phyloP scores from a whole-genome alignment of 1,140 invertebrate species.

The Atta cephalotes region DNA sequence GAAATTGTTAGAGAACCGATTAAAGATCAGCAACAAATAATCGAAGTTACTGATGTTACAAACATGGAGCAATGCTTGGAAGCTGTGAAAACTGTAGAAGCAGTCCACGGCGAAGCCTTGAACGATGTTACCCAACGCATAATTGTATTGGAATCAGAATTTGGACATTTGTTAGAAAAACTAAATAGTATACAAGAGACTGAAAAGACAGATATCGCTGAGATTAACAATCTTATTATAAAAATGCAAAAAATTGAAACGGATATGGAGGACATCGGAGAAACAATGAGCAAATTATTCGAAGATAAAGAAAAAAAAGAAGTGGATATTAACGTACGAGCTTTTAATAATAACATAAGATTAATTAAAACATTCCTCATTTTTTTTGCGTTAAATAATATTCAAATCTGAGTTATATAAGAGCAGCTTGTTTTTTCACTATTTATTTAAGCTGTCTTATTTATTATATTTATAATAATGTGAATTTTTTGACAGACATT shows the following conservation, averaged over 20 bases:
- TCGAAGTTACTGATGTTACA: background rate
- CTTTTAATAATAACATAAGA: constrained; percentile 9
- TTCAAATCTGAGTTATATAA: constrained; percentile 23
- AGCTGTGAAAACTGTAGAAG: constrained; percentile 73
- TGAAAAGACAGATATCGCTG: background rate
- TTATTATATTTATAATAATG: background rate
- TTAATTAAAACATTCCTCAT: constrained; percentile 8
- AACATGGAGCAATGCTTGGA: constrained; percentile 34
- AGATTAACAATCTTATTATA: constrained; percentile 74
- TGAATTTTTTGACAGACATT: constrained; percentile 79
- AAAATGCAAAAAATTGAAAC: constrained; percentile 80
- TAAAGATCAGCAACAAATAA: background rate
- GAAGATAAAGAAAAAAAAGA: constrained; percentile 80
- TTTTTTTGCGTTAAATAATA: constrained; percentile 8
- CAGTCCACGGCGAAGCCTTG: constrained; percentile 73
- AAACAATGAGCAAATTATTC: constrained; percentile 76
- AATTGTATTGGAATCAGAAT: constrained; percentile 73
- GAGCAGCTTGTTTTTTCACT: background rate
- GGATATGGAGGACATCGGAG: constrained; percentile 81
- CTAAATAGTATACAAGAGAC: constrained; percentile 64
- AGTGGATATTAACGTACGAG: constrained; percentile 62
- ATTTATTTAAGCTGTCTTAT: background rate
- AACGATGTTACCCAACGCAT: constrained; percentile 74
- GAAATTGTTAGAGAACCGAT: background rate
- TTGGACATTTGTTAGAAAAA: constrained; percentile 72